A percentile compares a stretch with the other conserved stretches of the same genome.
These are phyloP conservation scores for Salvator merianae DNA, from an alignment of 2,113 vertebrate genomes.

Conservation along the genomic window DNA sequence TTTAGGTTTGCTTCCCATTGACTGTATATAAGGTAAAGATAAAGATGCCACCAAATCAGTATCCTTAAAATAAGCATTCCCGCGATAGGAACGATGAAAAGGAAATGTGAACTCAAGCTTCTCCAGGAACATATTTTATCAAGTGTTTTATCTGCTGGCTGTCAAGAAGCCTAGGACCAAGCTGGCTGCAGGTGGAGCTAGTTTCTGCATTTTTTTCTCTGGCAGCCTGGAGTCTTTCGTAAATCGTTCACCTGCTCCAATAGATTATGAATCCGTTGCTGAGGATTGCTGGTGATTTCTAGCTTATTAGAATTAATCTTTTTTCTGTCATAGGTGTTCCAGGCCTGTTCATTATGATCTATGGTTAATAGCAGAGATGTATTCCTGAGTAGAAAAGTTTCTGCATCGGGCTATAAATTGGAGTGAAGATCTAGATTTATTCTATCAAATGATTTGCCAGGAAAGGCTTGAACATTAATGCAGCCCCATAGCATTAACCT, in stretches of 20 bases:
- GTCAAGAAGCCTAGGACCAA: neutral
- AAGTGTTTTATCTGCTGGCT: neutral
- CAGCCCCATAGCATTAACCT: conserved; percentile 35
- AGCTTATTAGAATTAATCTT: conserved; percentile 62
- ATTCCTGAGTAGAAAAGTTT: conserved; percentile 48
- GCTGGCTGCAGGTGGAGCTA: neutral
- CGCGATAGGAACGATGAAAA: neutral
- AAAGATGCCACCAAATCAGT: neutral
- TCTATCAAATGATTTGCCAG: conserved; percentile 32
- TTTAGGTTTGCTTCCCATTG: neutral
- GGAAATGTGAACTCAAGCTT: neutral
- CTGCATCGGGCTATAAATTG: conserved; percentile 54
- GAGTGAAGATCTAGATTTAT: conserved; percentile 55
- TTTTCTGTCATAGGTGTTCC: conserved; percentile 49
- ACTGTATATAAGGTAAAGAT: no score
- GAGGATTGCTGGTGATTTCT: conserved; percentile 45
- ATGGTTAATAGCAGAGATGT: conserved; percentile 39
- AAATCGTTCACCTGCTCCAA: conserved; percentile 55
- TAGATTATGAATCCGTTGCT: conserved; percentile 51
- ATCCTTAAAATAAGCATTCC: neutral
- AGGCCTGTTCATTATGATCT: conserved; percentile 40
- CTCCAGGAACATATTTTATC: neutral
- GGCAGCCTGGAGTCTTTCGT: conserved; percentile 52
- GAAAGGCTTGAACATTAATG: conserved; percentile 48
- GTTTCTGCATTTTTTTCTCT: neutral